Conservation (phyloP, 2,888 invertebrate genomes). For the Pheosia tremula region DNA sequence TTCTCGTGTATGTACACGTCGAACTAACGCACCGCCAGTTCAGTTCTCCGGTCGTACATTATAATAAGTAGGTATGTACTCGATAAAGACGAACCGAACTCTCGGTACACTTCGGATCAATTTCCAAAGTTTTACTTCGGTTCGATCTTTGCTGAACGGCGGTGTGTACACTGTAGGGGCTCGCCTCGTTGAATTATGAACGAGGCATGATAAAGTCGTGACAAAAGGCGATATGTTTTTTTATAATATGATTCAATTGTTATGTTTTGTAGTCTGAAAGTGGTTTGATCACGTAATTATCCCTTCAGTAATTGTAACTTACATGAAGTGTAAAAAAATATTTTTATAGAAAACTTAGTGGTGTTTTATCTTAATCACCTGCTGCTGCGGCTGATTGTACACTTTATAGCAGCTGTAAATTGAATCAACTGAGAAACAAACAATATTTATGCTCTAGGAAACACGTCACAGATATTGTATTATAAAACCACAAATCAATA, state of each 20-base stretch:
- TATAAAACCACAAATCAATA: constrained; percentile 1
- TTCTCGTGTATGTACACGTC: background rate
- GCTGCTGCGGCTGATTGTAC: too few relatives aligned
- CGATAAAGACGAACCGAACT: constrained; percentile 51
- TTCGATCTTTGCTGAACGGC: constrained; percentile 60
- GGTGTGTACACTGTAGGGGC: constrained; percentile 34
- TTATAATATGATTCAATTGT: background rate
- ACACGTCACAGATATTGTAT: background rate
- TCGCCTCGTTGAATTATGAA: constrained; percentile 5
- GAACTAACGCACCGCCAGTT: constrained; percentile 8
- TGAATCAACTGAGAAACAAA: background rate
- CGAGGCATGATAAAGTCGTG: background rate
- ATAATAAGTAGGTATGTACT: constrained; percentile 42
- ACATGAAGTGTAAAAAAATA: too few relatives aligned
- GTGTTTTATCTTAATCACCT: too few relatives aligned
- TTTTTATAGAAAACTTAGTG: too few relatives aligned
- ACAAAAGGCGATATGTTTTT: background rate
- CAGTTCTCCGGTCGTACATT: constrained; percentile 26
- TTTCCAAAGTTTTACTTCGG: constrained; percentile 72
- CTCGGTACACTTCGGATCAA: constrained; percentile 66
- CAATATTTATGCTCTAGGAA: background rate
- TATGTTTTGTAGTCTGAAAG: background rate
- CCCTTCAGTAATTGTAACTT: too few relatives aligned
- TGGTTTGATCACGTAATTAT: too few relatives aligned
- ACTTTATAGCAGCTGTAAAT: too few relatives aligned